Evolutionary conservation across 2,797 vertebrate genomes (phyloP).

Genomic region (Kryptopterus vitreolus): DNA sequence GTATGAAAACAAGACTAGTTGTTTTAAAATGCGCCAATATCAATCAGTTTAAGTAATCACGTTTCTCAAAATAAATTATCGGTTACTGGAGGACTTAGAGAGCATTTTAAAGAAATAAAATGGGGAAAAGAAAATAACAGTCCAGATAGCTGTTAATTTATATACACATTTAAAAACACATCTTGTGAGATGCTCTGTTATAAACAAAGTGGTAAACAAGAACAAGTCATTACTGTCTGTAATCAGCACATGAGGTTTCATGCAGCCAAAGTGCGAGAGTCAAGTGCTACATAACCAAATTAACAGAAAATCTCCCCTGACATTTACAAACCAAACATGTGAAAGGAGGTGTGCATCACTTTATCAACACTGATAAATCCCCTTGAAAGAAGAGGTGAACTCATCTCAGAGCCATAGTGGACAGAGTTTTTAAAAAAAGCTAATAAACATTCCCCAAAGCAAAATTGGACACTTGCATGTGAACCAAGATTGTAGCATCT

Average conservation of each 20-base stretch:
- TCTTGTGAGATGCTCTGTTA: background rate
- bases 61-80: background rate
- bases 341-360: background rate
- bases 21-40: background rate
- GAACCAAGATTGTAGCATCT: constrained; percentile 45
- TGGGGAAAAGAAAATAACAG: background rate
- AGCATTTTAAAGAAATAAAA: no score
- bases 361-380: constrained; percentile 3
- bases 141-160: background rate
- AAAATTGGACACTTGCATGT: constrained; percentile 35
- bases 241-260: constrained; percentile 1
- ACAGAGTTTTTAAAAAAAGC: constrained; percentile 13
- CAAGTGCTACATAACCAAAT: constrained; percentile 27
- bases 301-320: background rate
- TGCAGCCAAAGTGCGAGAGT: constrained; percentile 21
- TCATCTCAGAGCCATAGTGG: constrained; percentile 7
- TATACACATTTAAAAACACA: constrained; percentile 7
- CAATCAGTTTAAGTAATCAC: background rate
- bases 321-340: background rate
- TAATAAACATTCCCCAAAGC: background rate
- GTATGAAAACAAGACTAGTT: background rate
- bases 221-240: background rate
- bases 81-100: background rate
- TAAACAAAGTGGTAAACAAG: constrained; percentile 5
- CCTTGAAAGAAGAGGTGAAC: background rate